These are phyloP conservation scores for Heliconius ethilla DNA, from an alignment of 2,888 invertebrate species.

Conservation along the genomic window DNA sequence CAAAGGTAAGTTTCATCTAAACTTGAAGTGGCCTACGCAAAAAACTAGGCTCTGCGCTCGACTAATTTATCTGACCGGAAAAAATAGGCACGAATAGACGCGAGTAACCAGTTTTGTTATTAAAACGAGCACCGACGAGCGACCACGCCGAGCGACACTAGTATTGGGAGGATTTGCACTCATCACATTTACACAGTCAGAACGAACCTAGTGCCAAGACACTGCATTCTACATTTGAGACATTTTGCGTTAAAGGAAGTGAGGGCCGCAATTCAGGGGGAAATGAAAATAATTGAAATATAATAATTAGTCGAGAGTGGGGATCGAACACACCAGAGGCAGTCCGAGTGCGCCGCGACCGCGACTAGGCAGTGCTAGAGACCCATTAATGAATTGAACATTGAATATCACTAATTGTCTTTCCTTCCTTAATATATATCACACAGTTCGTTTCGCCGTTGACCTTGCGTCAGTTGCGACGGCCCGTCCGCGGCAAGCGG, in stretches of 20 bases:
- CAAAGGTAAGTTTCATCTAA: background rate
- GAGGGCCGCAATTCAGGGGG: too few relatives aligned
- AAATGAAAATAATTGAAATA: background rate
- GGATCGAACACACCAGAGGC: too few relatives aligned
- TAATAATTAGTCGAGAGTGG: background rate
- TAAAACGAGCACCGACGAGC: background rate
- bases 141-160: too few relatives aligned
- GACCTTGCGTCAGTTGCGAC: background rate
- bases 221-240: background rate
- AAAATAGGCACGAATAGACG: conserved; percentile 25
- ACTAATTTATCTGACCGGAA: conserved; percentile 13
- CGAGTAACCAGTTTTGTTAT: conserved; percentile 23
- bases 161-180: background rate
- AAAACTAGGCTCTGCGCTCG: conserved; percentile 23
- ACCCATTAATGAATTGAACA: background rate
- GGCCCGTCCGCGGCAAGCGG: background rate
- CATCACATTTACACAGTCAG: background rate
- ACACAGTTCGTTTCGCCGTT: background rate
- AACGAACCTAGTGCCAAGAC: background rate
- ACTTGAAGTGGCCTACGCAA: conserved; percentile 28
- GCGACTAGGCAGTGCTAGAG: background rate
- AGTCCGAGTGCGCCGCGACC: too few relatives aligned
- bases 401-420: background rate
- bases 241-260: background rate
- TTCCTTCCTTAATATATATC: background rate